These are phyloP conservation scores for Tuberolachnus salignus DNA, from an alignment of 2,888 invertebrate species.

Conservation along the genomic window DNA sequence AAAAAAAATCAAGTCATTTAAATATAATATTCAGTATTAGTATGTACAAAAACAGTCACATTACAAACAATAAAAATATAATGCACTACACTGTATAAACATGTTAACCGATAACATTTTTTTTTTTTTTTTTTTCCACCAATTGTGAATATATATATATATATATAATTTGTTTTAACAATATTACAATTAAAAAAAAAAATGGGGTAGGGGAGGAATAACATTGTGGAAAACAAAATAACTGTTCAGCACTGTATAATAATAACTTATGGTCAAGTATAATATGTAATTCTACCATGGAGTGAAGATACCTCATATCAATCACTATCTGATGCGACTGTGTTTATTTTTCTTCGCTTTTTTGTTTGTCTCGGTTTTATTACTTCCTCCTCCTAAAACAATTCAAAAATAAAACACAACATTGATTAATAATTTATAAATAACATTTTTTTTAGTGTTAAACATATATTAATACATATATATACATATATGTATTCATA, in stretches of 20 bases:
- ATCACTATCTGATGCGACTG: slow-evolving; percentile 88
- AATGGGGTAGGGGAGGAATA: slow-evolving; percentile 12
- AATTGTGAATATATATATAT: neutral
- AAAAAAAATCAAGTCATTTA: slow-evolving; percentile 37
- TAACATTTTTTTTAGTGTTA: neutral
- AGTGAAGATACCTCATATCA: slow-evolving; percentile 65
- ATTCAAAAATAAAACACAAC: slow-evolving; percentile 29
- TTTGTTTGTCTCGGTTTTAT: slow-evolving; percentile 89
- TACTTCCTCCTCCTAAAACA: slow-evolving; percentile 81
- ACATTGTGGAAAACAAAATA: slow-evolving; percentile 14
- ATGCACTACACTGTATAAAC: slow-evolving; percentile 48
- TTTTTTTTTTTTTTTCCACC: slow-evolving; percentile 36
- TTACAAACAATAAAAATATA: slow-evolving; percentile 56
- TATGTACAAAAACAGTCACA: slow-evolving; percentile 54
- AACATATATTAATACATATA: no score
- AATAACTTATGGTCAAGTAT: slow-evolving; percentile 22
- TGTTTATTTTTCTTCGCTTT: slow-evolving; percentile 79
- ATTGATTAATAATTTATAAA: slow-evolving; percentile 29
- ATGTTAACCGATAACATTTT: no score
- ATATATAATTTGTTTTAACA: slow-evolving; percentile 31
- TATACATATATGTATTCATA: no score
- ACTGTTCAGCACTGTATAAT: slow-evolving; percentile 18
- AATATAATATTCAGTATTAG: slow-evolving; percentile 54
- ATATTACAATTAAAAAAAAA: slow-evolving; percentile 30
- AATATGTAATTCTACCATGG: slow-evolving; percentile 20